Evolutionary conservation across 2,888 invertebrate species (phyloP).

Genomic region (Dynastes grantii): DNA sequence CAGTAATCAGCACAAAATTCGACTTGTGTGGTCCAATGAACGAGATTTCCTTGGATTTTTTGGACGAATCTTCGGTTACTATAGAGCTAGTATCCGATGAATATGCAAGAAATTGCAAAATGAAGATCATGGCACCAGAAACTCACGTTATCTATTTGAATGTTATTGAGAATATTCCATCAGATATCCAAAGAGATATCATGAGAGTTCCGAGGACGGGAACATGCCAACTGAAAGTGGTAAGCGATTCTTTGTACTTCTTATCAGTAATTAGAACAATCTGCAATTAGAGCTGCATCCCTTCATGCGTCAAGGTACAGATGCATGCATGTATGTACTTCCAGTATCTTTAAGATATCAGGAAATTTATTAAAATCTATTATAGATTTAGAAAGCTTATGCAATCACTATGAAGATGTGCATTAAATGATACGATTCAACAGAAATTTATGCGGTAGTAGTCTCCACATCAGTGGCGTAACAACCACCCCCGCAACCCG

Average conservation of each 20-base stretch:
- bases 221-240: slow-evolving; percentile 62
- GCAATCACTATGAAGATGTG: too few relatives aligned
- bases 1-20: slow-evolving; percentile 55
- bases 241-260: slow-evolving; percentile 56
- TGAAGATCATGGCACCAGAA: slow-evolving; percentile 62
- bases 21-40: slow-evolving; percentile 59
- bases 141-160: slow-evolving; percentile 63
- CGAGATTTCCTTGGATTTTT: slow-evolving; percentile 50
- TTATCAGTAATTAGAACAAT: neutral
- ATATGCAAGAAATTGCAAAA: slow-evolving; percentile 57
- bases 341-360: too few relatives aligned
- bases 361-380: too few relatives aligned
- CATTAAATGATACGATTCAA: too few relatives aligned
- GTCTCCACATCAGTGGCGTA: too few relatives aligned
- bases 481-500: too few relatives aligned
- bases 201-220: slow-evolving; percentile 41
- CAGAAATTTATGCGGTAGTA: too few relatives aligned
- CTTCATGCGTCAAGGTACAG: neutral
- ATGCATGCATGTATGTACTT: neutral
- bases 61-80: slow-evolving; percentile 56
- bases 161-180: slow-evolving; percentile 48
- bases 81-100: slow-evolving; percentile 57
- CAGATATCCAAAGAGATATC: slow-evolving; percentile 35
- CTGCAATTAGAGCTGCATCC: neutral
- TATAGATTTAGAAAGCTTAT: too few relatives aligned